Conservation (phyloP, 53 echinoderm and acorn worm genomes). For the Holothuria scabra region DNA sequence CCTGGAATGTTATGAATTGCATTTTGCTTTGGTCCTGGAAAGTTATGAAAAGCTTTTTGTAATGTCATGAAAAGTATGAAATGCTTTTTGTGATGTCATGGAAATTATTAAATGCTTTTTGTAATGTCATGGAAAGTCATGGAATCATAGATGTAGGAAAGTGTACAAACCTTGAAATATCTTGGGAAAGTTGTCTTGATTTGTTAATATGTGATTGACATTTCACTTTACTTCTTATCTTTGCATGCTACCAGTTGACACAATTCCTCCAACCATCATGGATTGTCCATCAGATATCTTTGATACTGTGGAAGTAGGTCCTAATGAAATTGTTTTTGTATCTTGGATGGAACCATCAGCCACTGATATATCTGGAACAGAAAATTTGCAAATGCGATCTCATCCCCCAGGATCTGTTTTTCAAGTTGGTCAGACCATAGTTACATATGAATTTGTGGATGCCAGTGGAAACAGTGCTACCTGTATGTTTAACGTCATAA, state of each 20-base stretch:
- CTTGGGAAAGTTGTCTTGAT: too few species aligned
- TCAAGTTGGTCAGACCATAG: conserved; percentile 3
- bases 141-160: too few species aligned
- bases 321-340: conserved; percentile 42
- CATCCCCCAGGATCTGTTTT: neutral
- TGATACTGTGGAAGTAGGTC: conserved; percentile 51
- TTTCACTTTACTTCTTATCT: neutral
- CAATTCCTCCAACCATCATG: conserved; percentile 4
- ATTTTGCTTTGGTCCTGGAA: too few species aligned
- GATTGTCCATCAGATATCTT: conserved; percentile 17
- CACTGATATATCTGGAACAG: conserved; percentile 55
- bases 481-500: conserved; percentile 39
- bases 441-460: conserved; percentile 55
- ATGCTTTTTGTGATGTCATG: too few species aligned
- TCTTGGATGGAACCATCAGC: conserved; percentile 54
- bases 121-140: too few species aligned
- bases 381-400: neutral
- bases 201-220: too few species aligned
- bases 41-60: too few species aligned
- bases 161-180: too few species aligned
- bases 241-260: conserved; percentile 18
- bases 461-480: conserved; percentile 23
- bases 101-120: too few species aligned
- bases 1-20: too few species aligned
- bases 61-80: too few species aligned